phyloP scores from a whole-genome alignment of 2,113 vertebrate genomes.

The Lota lota region DNA sequence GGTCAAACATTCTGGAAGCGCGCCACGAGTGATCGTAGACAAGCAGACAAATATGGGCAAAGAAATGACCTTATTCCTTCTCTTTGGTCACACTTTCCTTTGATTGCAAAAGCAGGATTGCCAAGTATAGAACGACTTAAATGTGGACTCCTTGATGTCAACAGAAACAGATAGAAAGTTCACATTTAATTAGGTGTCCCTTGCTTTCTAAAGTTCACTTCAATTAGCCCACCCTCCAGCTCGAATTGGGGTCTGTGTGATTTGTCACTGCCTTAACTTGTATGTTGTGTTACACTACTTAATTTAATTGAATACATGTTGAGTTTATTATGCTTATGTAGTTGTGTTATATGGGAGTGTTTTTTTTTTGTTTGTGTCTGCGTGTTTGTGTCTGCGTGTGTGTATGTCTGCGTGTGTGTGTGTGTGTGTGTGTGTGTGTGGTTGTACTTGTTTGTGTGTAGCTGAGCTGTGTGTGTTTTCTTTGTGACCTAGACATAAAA shows the following conservation, averaged over 20 bases:
- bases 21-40: constrained; percentile 53
- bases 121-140: constrained; percentile 70
- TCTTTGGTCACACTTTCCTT: constrained; percentile 30
- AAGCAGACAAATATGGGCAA: constrained; percentile 58
- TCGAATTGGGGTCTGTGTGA: constrained; percentile 66
- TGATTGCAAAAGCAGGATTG: constrained; percentile 56
- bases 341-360: constrained; percentile 15
- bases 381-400: no score
- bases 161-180: constrained; percentile 82
- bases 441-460: constrained; percentile 44
- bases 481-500: constrained; percentile 58
- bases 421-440: constrained; percentile 41
- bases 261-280: constrained; percentile 71
- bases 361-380: constrained; percentile 33
- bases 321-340: not conserved
- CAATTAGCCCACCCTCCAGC: constrained; percentile 85
- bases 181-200: constrained; percentile 84
- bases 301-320: no score
- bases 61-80: constrained; percentile 70
- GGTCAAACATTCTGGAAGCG: constrained; percentile 49
- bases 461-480: constrained; percentile 49
- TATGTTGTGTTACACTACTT: constrained; percentile 31
- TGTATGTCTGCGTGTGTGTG: no score
- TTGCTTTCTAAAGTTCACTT: constrained; percentile 88
- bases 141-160: constrained; percentile 79